Percentiles rank a stretch among this genome's conserved stretches.
Evolutionary conservation across 2,113 vertebrate species (phyloP).

Genomic region (Cichladusa arquata): DNA sequence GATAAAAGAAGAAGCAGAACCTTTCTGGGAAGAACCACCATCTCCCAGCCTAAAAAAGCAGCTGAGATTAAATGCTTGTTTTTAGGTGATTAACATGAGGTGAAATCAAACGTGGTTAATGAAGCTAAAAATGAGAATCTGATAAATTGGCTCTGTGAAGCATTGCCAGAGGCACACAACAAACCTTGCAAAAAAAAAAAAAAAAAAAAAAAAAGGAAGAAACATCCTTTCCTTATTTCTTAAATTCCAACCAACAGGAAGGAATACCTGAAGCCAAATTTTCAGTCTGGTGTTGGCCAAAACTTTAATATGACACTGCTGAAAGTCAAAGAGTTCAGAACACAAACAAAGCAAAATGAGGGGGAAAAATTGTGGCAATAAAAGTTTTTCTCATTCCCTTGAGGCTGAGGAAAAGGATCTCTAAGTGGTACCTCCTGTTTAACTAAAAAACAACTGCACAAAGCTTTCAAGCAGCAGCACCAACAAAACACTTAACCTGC

Average conservation of each 20-base stretch:
- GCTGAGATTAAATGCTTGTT: background rate
- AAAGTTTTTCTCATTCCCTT: background rate
- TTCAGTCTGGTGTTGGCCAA: background rate
- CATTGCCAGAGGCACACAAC: background rate
- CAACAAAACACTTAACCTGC: conserved; percentile 36
- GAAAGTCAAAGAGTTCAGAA: background rate
- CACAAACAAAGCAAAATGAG: background rate
- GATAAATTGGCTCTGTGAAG: background rate
- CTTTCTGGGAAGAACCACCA: background rate
- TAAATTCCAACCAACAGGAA: background rate
- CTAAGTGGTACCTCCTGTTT: conserved; percentile 30
- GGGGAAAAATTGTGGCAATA: background rate
- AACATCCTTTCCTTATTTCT: background rate
- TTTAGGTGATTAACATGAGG: background rate
- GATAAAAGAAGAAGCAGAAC: background rate
- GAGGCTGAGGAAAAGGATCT: background rate
- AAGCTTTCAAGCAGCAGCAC: conserved; percentile 28
- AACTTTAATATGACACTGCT: fast-evolving
- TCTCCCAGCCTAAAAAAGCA: background rate
- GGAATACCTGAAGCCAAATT: background rate
- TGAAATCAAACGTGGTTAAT: background rate
- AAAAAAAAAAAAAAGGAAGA: background rate
- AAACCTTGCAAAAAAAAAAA: background rate
- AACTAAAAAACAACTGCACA: conserved; percentile 29
- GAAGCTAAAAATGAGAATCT: background rate